Evolutionary conservation across 2,113 vertebrate genomes (phyloP).

Genomic region (Mola mola): DNA sequence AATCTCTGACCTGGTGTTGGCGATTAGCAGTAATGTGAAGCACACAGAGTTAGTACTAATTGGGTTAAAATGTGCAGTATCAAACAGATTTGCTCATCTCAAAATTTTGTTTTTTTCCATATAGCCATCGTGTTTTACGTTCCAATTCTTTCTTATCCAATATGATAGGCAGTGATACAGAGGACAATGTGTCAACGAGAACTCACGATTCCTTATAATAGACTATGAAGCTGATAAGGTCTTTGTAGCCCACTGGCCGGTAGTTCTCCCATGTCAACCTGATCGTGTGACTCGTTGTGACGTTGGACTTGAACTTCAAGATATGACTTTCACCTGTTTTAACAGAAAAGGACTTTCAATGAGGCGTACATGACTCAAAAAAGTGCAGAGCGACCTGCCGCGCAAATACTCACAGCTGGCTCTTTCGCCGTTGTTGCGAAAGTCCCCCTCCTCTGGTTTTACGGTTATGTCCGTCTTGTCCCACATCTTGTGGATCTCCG

Average conservation of each 20-base stretch:
- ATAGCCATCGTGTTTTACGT: no score
- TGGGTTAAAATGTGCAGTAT: neutral
- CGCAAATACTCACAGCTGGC: slow-evolving; percentile 89
- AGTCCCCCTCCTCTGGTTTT: slow-evolving; percentile 89
- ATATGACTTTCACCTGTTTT: slow-evolving; percentile 90
- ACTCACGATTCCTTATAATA: slow-evolving; percentile 99
- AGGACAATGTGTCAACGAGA: neutral
- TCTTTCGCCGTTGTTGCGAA: slow-evolving; percentile 92
- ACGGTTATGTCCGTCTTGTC: slow-evolving; percentile 87
- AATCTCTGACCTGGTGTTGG: neutral
- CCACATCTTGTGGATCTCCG: slow-evolving; percentile 95
- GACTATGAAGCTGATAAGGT: slow-evolving; percentile 95
- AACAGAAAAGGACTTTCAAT: slow-evolving; percentile 25
- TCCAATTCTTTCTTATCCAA: no score
- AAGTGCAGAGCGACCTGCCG: neutral
- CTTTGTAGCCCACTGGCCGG: slow-evolving; percentile 86
- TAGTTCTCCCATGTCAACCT: slow-evolving; percentile 91
- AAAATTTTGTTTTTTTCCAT: slow-evolving; percentile 5
- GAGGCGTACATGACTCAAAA: neutral
- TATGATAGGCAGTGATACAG: neutral
- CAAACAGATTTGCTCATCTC: neutral
- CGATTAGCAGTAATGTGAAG: slow-evolving; percentile 3
- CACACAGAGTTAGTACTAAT: neutral
- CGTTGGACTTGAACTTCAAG: slow-evolving; percentile 90
- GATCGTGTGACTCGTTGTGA: slow-evolving; percentile 88